These are phyloP conservation scores for Cheilosia vulpina DNA, from an alignment of 2,888 invertebrate species.

Conservation along the genomic window DNA sequence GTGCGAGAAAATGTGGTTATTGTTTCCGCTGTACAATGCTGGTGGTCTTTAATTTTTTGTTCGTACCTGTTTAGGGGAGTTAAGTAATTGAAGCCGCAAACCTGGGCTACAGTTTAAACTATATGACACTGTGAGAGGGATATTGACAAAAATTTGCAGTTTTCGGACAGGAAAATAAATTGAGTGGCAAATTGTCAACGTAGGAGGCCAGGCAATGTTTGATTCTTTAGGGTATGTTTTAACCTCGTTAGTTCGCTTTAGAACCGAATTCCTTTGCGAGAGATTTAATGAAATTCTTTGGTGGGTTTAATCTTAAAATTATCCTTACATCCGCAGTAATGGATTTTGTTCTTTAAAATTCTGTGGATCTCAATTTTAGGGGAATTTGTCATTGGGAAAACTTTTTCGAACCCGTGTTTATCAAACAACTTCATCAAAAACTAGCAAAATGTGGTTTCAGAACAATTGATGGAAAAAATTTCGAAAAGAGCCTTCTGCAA, in stretches of 20 bases:
- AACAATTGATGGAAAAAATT: too few species aligned
- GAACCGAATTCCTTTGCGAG: neutral
- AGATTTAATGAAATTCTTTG: neutral
- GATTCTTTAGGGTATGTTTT: neutral
- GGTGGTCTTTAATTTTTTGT: constrained; percentile 54
- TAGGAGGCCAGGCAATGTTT: constrained; percentile 1
- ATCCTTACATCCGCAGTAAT: neutral
- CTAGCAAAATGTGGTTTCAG: too few species aligned
- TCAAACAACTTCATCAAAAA: too few species aligned
- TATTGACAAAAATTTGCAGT: constrained; percentile 1
- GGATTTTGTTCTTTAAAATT: neutral
- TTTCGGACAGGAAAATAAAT: constrained; percentile 16
- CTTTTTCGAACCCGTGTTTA: too few species aligned
- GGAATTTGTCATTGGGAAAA: too few species aligned
- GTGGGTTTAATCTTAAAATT: neutral
- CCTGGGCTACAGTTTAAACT: neutral
- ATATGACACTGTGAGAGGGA: neutral
- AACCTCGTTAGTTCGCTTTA: neutral
- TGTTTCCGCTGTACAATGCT: constrained; percentile 67
- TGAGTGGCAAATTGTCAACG: constrained; percentile 20
- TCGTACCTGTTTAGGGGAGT: constrained; percentile 35
- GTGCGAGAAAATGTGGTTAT: constrained; percentile 68
- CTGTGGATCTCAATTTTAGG: too few species aligned
- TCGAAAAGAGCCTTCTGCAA: too few species aligned
- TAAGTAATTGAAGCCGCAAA: constrained; percentile 66